A percentile compares a stretch with the other conserved stretches of the same genome.
Conservation (phyloP, 2,797 vertebrate species). For the Holocentrus rufus region DNA sequence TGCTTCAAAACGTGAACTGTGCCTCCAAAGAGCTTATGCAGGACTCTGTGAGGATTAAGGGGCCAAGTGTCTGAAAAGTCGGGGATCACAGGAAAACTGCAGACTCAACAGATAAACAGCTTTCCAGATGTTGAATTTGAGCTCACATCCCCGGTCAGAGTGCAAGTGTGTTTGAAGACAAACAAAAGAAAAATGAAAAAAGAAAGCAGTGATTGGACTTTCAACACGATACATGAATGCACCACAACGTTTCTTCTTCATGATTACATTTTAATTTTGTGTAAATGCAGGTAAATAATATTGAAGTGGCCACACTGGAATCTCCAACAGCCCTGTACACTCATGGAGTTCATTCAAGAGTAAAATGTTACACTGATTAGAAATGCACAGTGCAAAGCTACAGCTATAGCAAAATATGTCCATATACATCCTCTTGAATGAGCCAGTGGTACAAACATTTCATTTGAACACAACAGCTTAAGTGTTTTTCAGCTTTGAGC, state of each 20-base stretch:
- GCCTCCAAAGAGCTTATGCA: neutral
- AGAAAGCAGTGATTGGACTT: neutral
- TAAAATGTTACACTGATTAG: slow-evolving; percentile 19
- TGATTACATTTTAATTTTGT: slow-evolving; percentile 66
- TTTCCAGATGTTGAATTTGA: too few species aligned
- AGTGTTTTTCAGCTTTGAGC: slow-evolving; percentile 33
- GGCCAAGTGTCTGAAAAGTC: too few species aligned
- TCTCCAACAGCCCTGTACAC: slow-evolving; percentile 6
- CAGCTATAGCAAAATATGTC: slow-evolving; percentile 12
- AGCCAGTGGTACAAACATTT: slow-evolving; percentile 16
- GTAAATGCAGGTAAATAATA: slow-evolving; percentile 50
- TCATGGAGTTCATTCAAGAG: slow-evolving; percentile 10
- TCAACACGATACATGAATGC: slow-evolving; percentile 2
- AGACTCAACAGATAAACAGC: too few species aligned
- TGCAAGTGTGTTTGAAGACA: too few species aligned
- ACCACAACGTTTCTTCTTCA: slow-evolving; percentile 28
- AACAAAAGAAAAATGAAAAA: too few species aligned
- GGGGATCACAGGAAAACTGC: too few species aligned
- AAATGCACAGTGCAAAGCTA: slow-evolving; percentile 16
- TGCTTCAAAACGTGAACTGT: slow-evolving; percentile 30
- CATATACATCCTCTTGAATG: slow-evolving; percentile 1
- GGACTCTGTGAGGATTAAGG: neutral
- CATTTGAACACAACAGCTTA: slow-evolving; percentile 43
- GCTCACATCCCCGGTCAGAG: too few species aligned
- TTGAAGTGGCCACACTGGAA: slow-evolving; percentile 14